Evolutionary conservation across 2,888 invertebrate genomes (phyloP), one percentile per base, ranked within the genome.

Genomic region (Archaeoteleia sp.): DNA sequence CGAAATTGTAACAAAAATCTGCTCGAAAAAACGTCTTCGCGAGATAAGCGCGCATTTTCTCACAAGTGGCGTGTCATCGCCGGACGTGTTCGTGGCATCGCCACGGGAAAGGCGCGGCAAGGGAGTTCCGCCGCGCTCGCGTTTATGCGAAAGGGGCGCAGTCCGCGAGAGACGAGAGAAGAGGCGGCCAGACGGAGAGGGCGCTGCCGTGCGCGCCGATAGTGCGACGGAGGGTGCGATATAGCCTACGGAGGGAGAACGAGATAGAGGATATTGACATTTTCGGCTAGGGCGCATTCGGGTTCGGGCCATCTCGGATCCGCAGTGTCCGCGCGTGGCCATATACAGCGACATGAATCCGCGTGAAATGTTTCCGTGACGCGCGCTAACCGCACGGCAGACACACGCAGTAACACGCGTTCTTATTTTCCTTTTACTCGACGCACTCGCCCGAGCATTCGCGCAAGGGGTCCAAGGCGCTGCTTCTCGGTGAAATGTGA

Each of bases 201-300:
- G 51, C 9, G 42, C 23, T 10, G 60, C 58, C 73, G 76, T 72
- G 75, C 76, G 77, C 77, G 78, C 78, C 78, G 76, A 74, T 76
- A 76, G 72, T 74, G 77, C 77, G 70, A 69, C 68, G 58, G 70
- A 60, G 54, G 29, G 12, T 20, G 46, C 32, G 45, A 40, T 27
- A 34, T 29, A 37, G 29, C n/a, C 17, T 13, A 30, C 37, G 46
- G 29, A 25, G 55, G 35, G 54, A 54, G 55, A 62, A 40, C 70
- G 65, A 76, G 77, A 49, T 13, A 74, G 78, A 79, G 80, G 81
- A 82, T 83, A 84, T 83, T 81, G 83, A 83, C 83, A 83, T 83
- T 83, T 83, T 81, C 78, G 83, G 81, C 74, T 78, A 78, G 78
- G 80, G 78, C 80, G 82, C 80, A 80, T 78, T 79, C 78, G 78